Conservation (phyloP, 2,797 vertebrate genomes). For the Euphonia xanthogaster region DNA sequence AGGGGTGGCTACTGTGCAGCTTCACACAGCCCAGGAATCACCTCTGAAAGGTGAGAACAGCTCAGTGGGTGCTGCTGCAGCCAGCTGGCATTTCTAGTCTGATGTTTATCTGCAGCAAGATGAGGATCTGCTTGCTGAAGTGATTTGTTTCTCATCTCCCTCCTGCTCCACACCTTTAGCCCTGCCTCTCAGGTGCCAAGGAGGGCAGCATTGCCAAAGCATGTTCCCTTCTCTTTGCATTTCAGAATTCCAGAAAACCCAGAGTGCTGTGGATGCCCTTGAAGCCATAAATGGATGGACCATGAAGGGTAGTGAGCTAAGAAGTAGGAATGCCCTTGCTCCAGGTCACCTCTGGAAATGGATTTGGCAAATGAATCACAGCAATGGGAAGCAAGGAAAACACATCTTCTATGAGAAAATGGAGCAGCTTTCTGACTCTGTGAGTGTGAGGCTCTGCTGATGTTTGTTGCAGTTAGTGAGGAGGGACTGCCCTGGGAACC, state of each 20-base stretch:
- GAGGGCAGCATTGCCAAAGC: neutral
- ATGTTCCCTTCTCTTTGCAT: neutral
- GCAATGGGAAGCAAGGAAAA: neutral
- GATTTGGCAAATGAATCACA: constrained; percentile 28
- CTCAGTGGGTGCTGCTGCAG: neutral
- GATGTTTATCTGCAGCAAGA: neutral
- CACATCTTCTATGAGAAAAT: neutral
- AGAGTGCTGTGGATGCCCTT: constrained; percentile 71
- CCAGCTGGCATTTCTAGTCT: neutral
- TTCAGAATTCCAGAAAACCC: constrained; percentile 76
- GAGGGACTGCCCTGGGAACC: neutral
- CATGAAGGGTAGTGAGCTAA: constrained; percentile 35
- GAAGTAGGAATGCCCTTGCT: constrained; percentile 76
- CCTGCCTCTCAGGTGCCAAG: neutral
- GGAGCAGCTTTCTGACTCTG: neutral
- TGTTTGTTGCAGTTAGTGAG: neutral
- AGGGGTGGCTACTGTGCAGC: neutral
- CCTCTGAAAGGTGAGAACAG: neutral
- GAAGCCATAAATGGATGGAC: constrained; percentile 43
- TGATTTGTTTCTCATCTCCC: neutral
- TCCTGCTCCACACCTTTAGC: neutral
- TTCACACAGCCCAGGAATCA: neutral
- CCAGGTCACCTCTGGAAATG: constrained; percentile 69
- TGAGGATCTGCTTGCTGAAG: neutral
- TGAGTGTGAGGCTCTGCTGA: constrained; percentile 8